Percentiles rank a stretch among this genome's conserved stretches.
Evolutionary conservation across 2,797 vertebrate genomes (phyloP).

Genomic region (Podarcis lilfordi): DNA sequence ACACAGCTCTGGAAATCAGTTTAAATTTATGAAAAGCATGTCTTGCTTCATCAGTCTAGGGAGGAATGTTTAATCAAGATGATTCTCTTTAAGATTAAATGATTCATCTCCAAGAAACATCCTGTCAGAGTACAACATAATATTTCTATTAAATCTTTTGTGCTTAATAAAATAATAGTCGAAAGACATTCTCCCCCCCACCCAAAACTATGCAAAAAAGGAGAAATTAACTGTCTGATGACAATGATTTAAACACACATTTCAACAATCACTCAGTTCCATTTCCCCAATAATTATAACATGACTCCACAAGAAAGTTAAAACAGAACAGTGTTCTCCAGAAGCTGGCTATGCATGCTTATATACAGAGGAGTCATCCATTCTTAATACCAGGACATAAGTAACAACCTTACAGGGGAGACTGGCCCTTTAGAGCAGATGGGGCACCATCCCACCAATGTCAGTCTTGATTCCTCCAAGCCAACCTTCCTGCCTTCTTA

Average conservation of each 20-base stretch:
- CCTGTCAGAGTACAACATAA: slow-evolving; percentile 20
- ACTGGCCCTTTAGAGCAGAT: too few species aligned
- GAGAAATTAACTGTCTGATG: slow-evolving; percentile 40
- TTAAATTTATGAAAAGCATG: slow-evolving; percentile 19
- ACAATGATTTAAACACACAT: slow-evolving; percentile 55
- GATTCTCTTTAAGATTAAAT: not conserved
- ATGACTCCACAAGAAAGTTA: not conserved
- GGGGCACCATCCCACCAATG: too few species aligned
- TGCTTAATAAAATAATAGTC: slow-evolving; percentile 28
- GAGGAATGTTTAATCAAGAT: slow-evolving; percentile 31
- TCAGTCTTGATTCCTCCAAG: too few species aligned
- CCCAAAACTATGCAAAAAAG: slow-evolving; percentile 36
- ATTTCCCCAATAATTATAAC: slow-evolving; percentile 23
- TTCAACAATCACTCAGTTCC: slow-evolving; percentile 26
- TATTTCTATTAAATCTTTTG: slow-evolving; percentile 11
- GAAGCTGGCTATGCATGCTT: not conserved
- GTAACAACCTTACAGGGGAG: too few species aligned
- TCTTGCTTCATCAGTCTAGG: slow-evolving; percentile 19
- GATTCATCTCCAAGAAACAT: slow-evolving; percentile 15
- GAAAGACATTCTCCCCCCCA: slow-evolving; percentile 28
- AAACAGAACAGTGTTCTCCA: not conserved
- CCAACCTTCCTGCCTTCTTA: too few species aligned
- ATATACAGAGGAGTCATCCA: not conserved
- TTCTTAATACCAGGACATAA: not conserved
- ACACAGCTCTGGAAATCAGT: not conserved